These are phyloP conservation scores for Rhagologus leucostigma DNA, from an alignment of 2,113 vertebrate species.

Conservation along the genomic window DNA sequence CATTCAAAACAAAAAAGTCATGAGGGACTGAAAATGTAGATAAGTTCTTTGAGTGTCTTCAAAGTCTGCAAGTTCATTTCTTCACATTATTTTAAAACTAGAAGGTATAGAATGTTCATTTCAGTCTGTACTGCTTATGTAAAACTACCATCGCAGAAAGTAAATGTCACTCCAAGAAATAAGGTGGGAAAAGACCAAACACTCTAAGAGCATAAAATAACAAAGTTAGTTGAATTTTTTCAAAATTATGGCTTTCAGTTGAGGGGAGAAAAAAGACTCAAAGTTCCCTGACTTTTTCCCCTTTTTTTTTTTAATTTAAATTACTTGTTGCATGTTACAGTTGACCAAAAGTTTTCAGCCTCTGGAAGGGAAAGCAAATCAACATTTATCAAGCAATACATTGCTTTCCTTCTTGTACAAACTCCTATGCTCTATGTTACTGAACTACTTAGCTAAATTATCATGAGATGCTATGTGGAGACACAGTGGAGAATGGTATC, in stretches of 20 bases:
- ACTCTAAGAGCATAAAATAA: not conserved
- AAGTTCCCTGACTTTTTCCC: not conserved
- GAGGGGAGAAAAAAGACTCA: fast-evolving
- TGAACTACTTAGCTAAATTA: not conserved
- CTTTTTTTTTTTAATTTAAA: not conserved
- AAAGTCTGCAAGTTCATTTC: not conserved
- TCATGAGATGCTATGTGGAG: not conserved
- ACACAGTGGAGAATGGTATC: not conserved
- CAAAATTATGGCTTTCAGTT: not conserved
- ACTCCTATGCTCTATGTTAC: not conserved
- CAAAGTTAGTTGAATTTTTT: not conserved
- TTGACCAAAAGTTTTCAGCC: not conserved
- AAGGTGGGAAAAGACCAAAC: not conserved
- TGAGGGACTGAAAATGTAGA: not conserved
- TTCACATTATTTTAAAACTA: not conserved
- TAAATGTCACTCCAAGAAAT: not conserved
- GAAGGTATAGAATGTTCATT: not conserved
- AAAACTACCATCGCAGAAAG: not conserved
- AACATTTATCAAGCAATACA: not conserved
- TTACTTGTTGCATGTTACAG: not conserved
- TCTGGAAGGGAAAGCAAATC: not conserved
- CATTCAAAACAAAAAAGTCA: not conserved
- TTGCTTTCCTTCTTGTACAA: not conserved
- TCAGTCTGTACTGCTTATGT: not conserved
- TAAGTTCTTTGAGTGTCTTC: not conserved